phyloP scores from a whole-genome alignment of 2,113 vertebrate genomes.

The Hydrochoerus hydrochaeris region DNA sequence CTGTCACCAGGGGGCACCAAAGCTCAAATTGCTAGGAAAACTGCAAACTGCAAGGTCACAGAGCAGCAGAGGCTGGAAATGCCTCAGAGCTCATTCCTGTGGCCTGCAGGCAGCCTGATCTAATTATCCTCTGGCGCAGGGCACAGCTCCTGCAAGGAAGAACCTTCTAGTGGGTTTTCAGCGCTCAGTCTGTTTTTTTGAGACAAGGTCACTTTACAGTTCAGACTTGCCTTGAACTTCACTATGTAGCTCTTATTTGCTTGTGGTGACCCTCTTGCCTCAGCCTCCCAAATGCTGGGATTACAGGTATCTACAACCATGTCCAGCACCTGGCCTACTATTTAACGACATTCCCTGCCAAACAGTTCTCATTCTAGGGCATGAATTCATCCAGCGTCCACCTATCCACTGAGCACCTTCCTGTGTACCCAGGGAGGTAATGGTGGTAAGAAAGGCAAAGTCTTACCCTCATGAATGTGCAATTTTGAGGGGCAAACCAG shows the following conservation, averaged over 20 bases:
- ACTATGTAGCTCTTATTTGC: not conserved
- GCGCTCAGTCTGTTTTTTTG: not conserved
- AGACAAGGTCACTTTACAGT: not conserved
- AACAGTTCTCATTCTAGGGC: not conserved
- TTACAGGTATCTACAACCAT: not conserved
- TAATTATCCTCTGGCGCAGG: not conserved
- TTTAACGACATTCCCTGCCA: not conserved
- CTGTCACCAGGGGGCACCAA: conserved; percentile 85
- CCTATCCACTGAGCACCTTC: not conserved
- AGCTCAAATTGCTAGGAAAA: conserved; percentile 75
- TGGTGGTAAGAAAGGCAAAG: not conserved
- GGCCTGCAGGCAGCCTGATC: not conserved
- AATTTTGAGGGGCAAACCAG: not conserved
- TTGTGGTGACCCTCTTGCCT: not conserved
- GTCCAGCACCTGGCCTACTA: not conserved
- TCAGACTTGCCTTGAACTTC: not conserved
- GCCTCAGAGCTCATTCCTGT: not conserved
- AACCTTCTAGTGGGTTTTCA: not conserved
- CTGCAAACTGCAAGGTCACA: not conserved
- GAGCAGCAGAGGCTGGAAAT: not conserved
- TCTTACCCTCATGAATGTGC: not conserved
- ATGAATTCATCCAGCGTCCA: not conserved
- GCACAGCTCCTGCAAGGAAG: not conserved
- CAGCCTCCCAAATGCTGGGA: not conserved
- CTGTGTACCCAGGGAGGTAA: not conserved